A percentile compares a stretch with the other conserved stretches of the same genome.
Conservation (phyloP, 2,113 vertebrate species). For the Eretmodus cyanostictus region DNA sequence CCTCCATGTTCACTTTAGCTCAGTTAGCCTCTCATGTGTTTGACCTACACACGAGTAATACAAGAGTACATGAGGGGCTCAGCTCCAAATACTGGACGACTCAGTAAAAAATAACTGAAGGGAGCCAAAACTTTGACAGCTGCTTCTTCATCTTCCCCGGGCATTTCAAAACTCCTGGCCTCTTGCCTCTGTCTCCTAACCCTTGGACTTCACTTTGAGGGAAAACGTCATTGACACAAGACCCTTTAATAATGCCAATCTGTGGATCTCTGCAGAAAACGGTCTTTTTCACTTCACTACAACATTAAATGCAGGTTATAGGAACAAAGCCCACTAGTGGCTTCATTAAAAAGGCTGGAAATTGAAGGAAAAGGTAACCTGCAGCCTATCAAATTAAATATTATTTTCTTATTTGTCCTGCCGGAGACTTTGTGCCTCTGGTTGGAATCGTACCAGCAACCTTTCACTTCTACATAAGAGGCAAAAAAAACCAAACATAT, state of each 20-base stretch:
- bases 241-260: not conserved
- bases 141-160: not conserved
- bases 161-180: not conserved
- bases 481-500: fast-evolving
- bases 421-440: not conserved
- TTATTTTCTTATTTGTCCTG: not conserved
- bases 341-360: not conserved
- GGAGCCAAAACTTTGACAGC: not conserved
- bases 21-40: not conserved
- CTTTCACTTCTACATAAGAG: not conserved
- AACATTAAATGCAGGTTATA: not conserved
- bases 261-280: not conserved
- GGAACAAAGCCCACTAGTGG: not conserved
- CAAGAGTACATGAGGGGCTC: not conserved
- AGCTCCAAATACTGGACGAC: not conserved
- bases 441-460: not conserved
- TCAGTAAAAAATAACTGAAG: not conserved
- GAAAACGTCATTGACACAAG: not conserved
- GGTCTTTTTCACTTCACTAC: fast-evolving
- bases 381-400: not conserved
- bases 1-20: not conserved
- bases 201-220: not conserved
- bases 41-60: not conserved
- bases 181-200: not conserved
- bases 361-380: not conserved